Conservation (phyloP, 2,113 vertebrate genomes). For the Phyllostomus discolor region DNA sequence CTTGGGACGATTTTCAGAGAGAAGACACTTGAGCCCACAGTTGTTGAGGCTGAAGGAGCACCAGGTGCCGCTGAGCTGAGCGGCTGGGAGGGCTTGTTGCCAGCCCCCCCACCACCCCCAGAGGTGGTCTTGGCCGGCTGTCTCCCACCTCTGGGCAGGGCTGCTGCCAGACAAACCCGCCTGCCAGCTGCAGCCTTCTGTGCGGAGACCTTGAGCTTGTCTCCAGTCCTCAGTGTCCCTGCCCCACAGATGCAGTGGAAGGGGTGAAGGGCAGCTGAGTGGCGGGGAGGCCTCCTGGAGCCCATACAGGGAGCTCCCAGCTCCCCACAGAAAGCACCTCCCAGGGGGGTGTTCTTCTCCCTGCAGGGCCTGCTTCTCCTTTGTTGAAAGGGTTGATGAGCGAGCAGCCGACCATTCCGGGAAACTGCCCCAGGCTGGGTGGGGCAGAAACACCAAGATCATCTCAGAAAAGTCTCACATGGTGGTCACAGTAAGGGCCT, state of each 20-base stretch:
- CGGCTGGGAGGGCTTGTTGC: neutral
- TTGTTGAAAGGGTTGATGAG: neutral
- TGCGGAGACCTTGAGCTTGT: neutral
- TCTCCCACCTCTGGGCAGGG: neutral
- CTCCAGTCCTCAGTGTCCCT: neutral
- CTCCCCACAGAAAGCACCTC: neutral
- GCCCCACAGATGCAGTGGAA: neutral
- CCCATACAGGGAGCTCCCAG: fast-evolving
- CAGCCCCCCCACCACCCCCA: neutral
- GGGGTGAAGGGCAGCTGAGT: neutral
- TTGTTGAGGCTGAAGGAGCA: neutral
- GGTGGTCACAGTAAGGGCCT: neutral
- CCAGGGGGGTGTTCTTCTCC: neutral
- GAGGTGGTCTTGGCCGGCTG: neutral
- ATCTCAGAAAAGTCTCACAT: neutral
- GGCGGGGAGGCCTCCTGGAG: neutral
- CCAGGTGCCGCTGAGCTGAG: neutral
- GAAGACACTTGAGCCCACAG: neutral
- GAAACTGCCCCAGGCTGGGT: neutral
- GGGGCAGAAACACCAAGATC: neutral
- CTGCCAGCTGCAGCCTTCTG: neutral
- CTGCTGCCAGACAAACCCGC: neutral
- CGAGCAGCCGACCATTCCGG: neutral
- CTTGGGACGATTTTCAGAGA: neutral
- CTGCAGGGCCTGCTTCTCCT: neutral